Evolutionary conservation across 2,888 invertebrate genomes (phyloP).

Genomic region (Kryphioiulus occultus): DNA sequence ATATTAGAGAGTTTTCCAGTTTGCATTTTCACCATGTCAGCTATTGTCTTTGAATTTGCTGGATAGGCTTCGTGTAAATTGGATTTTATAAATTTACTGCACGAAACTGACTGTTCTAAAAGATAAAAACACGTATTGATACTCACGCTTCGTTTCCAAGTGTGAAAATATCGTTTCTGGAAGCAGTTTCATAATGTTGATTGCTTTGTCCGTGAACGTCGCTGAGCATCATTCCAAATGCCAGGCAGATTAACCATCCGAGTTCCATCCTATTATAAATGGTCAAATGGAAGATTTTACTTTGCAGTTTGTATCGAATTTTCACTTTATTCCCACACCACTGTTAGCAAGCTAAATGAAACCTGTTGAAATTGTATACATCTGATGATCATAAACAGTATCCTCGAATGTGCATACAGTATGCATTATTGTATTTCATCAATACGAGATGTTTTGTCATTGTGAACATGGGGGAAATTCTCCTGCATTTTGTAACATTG

Average conservation of each 20-base stretch:
- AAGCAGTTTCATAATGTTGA: not conserved
- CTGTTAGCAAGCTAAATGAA: not conserved
- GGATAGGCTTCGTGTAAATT: too few species aligned
- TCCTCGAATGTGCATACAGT: not conserved
- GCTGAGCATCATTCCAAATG: not conserved
- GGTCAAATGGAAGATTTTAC: not conserved
- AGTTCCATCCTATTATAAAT: not conserved
- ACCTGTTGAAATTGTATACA: not conserved
- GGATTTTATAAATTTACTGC: not conserved
- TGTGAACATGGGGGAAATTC: not conserved
- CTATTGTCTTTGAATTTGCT: too few species aligned
- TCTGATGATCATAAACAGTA: not conserved
- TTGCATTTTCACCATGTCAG: too few species aligned
- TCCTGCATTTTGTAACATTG: not conserved
- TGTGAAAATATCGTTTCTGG: constrained; percentile 24
- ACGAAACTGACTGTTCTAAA: too few species aligned
- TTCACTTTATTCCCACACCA: not conserved
- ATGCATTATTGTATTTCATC: not conserved
- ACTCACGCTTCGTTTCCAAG: not conserved
- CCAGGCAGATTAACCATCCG: not conserved
- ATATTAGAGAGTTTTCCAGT: too few species aligned
- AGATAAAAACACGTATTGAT: not conserved
- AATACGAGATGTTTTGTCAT: not conserved
- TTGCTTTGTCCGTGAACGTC: not conserved
- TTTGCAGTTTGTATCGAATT: not conserved